Evolutionary conservation across 2,797 vertebrate genomes (phyloP).

Genomic region (Hipposideros larvatus): DNA sequence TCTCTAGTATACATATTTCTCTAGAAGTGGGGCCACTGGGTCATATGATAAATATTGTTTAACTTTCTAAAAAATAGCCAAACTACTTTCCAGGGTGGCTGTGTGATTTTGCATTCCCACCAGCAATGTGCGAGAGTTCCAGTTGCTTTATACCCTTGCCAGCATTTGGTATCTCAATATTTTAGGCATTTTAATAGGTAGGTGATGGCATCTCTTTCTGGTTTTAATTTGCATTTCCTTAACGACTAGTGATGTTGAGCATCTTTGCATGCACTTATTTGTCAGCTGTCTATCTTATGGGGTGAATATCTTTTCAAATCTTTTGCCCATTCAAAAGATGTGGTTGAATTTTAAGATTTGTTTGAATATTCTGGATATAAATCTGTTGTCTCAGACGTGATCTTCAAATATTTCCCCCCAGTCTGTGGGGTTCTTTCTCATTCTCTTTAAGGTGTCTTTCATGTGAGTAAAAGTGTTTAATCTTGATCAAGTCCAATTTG

Average conservation of each 20-base stretch:
- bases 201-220: background rate
- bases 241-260: background rate
- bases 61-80: background rate
- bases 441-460: background rate
- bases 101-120: background rate
- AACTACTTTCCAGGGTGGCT: background rate
- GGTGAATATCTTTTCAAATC: background rate
- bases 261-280: background rate
- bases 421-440: background rate
- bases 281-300: background rate
- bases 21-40: background rate
- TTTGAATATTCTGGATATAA: background rate
- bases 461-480: background rate
- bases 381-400: background rate
- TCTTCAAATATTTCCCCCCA: slow-evolving; percentile 10
- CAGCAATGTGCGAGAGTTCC: background rate
- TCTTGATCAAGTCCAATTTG: background rate
- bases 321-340: background rate
- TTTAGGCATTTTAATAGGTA: background rate
- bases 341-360: background rate
- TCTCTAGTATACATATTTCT: background rate
- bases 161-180: background rate
- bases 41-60: background rate
- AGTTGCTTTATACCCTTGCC: background rate
- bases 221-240: background rate